A percentile compares a stretch with the other conserved stretches of the same genome.
phyloP scores from a whole-genome alignment of 1,140 invertebrate species.

The Sminthurinus signatus region DNA sequence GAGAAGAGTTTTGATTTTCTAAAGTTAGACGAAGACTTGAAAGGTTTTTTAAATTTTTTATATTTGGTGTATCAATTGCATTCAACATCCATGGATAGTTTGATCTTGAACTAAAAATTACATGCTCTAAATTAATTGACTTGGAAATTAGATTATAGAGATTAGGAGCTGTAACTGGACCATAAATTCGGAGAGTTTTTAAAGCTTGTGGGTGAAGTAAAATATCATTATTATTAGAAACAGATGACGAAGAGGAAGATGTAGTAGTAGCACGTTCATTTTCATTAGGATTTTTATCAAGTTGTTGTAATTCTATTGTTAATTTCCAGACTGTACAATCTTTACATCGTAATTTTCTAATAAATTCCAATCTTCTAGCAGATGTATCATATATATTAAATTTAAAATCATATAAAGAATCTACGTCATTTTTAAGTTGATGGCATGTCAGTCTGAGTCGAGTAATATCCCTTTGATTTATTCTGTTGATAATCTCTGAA shows the following conservation, averaged over 20 bases:
- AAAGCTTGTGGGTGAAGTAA: conserved; percentile 26
- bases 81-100: conserved; percentile 37
- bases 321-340: conserved; percentile 31
- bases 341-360: conserved; percentile 24
- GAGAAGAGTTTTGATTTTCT: too few relatives aligned
- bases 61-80: conserved; percentile 27
- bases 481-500: background rate
- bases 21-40: conserved; percentile 25
- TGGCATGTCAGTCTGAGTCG: conserved; percentile 15
- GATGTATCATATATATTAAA: conserved; percentile 31
- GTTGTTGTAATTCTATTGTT: too few relatives aligned
- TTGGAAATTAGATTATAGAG: conserved; percentile 16
- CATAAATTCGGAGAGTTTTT: conserved; percentile 27
- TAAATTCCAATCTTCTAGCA: conserved; percentile 12
- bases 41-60: conserved; percentile 28
- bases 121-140: conserved; percentile 27
- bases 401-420: conserved; percentile 31
- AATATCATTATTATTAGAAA: too few relatives aligned
- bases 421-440: conserved; percentile 26
- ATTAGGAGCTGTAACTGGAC: conserved; percentile 27
- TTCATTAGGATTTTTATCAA: too few relatives aligned
- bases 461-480: conserved; percentile 19
- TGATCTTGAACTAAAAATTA: conserved; percentile 24
- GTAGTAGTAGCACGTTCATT: too few relatives aligned
- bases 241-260: too few relatives aligned